Evolutionary conservation across 2,797 vertebrate species (phyloP), one percentile per base, ranked within the genome.

Genomic region (Bryconaethiops microstoma): DNA sequence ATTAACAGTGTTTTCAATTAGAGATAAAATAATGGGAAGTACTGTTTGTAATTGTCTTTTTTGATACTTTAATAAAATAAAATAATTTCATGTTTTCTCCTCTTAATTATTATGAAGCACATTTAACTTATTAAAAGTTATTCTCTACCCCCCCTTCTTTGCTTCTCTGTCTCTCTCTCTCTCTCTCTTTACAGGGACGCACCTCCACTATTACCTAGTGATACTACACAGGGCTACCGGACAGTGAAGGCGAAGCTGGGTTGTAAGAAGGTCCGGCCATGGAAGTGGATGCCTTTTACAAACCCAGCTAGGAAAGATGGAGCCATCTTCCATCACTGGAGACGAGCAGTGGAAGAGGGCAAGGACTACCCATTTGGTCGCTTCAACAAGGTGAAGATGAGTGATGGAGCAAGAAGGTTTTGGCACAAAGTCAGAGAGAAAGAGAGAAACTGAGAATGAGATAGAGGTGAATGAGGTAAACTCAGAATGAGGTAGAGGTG

Each of bases 201-300:
- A 0, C 98, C 98, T 55, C 98, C 98, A 0, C 87, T 99, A 84
- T 91, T 99, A 73, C 98, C 98, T 7, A 99, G 98, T 77, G 98
- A 99, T 82, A 99, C 98, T 14, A 97, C 97, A 71, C 98, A 99
- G 90, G 98, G 98, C 69, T 99, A 99, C 88, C 95, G 97, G 80
- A 99, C 98, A 0, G 98, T 99, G 68, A 99, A 99, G 90, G 98
- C 98, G 81, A 99, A 99, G 83, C 86, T 99, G 79, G 98, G 98
- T 65, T 99, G 98, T 89, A 99, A 99, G 93, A 97, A 97, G 78
- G 98, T 99, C 21, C 95, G 98, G 2, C 98, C 98, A 17, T 99
- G 98, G 98, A 99, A 99, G 76, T 99, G 98, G 98, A 99, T 99
- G 97, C 97, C 98, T 5, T 99, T 99, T 84, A 96, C 96, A 57